Evolutionary conservation across 2,797 vertebrate genomes (phyloP).

Genomic region (Typhlichthys eigenmanni): DNA sequence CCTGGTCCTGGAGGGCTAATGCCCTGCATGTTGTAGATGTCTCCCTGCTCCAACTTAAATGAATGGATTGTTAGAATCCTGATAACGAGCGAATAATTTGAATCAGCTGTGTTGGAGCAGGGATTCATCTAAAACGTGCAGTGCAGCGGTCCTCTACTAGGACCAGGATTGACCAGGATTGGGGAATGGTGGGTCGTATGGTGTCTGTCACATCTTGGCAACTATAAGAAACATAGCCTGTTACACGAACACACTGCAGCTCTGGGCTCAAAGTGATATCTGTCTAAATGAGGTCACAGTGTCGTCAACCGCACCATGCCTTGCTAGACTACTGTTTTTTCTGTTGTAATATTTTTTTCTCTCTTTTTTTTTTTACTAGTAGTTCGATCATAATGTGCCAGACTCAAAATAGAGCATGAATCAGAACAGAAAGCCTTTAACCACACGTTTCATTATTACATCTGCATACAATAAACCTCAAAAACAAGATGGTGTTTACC

Average conservation of each 20-base stretch:
- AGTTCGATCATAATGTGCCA: slow-evolving; percentile 14
- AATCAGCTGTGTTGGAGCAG: too few relatives aligned
- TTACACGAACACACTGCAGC: slow-evolving; percentile 1
- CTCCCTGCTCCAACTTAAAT: too few relatives aligned
- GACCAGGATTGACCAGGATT: too few relatives aligned
- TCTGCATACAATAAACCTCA: slow-evolving; percentile 25
- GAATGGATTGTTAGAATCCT: too few relatives aligned
- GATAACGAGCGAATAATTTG: too few relatives aligned
- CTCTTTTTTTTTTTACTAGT: slow-evolving; percentile 1
- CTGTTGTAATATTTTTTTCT: background rate
- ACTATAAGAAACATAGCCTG: slow-evolving; percentile 38
- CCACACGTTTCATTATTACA: slow-evolving; percentile 38
- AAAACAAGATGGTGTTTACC: slow-evolving; percentile 36
- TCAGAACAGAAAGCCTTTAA: slow-evolving; percentile 9
- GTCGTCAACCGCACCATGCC: background rate
- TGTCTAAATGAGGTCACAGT: background rate
- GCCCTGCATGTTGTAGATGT: too few relatives aligned
- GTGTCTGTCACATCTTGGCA: slow-evolving; percentile 58
- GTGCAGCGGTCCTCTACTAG: too few relatives aligned
- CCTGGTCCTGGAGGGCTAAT: too few relatives aligned
- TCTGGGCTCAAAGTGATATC: too few relatives aligned
- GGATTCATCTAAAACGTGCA: slow-evolving; percentile 4
- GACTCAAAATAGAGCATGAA: slow-evolving; percentile 22
- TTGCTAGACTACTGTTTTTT: too few relatives aligned
- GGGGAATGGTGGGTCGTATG: slow-evolving; percentile 24